Percentiles rank a stretch among this genome's conserved stretches.
Conservation (phyloP, 92 coral and sea anemone species). For the Chrysogorgia sp. region DNA sequence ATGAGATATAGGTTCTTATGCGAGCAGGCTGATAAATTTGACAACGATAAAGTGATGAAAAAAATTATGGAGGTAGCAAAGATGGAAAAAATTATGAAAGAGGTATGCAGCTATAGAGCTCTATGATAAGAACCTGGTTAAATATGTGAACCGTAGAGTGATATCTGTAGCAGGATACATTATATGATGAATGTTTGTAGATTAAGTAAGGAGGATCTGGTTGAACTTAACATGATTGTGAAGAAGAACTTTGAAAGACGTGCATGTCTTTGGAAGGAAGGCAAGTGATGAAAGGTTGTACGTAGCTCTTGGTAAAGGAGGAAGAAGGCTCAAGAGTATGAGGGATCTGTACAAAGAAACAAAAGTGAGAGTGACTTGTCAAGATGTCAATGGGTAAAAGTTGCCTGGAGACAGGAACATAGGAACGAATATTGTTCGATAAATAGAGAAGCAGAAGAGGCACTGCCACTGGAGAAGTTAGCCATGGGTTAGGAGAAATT, state of each 20-base stretch:
- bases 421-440: too few relatives aligned
- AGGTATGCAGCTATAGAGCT: neutral
- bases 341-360: constrained; percentile 26
- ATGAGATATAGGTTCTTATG: constrained; percentile 44
- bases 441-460: too few relatives aligned
- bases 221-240: constrained; percentile 22
- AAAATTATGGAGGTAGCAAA: constrained; percentile 37
- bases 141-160: constrained; percentile 37
- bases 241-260: constrained; percentile 9
- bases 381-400: too few relatives aligned
- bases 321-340: constrained; percentile 36
- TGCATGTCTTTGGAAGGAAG: constrained; percentile 9
- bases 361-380: neutral
- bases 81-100: constrained; percentile 41
- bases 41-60: constrained; percentile 18
- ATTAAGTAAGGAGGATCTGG: constrained; percentile 27
- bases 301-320: constrained; percentile 39
- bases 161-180: constrained; percentile 43
- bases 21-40: constrained; percentile 14
- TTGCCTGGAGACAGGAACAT: too few relatives aligned
- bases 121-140: constrained; percentile 43
- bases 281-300: constrained; percentile 45
- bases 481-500: too few relatives aligned
- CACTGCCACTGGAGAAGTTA: too few relatives aligned
- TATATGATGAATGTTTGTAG: constrained; percentile 24